Evolutionary conservation across 2,888 invertebrate species (phyloP).

Genomic region (Julus scandinavius): DNA sequence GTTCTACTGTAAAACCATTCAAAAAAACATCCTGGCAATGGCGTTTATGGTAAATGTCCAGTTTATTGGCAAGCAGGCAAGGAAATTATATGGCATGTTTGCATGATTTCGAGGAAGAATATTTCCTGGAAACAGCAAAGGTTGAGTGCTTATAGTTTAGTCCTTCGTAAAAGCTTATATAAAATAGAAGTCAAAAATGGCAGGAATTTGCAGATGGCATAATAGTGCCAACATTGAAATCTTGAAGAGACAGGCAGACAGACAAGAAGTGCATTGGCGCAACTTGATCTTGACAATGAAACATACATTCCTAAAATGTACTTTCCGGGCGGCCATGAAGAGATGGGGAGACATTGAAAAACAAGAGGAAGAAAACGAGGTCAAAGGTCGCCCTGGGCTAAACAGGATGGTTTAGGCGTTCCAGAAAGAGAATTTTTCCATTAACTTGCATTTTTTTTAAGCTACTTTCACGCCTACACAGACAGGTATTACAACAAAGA

Average conservation of each 20-base stretch:
- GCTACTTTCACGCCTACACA: background rate
- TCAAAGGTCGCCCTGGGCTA: background rate
- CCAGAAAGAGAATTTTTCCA: background rate
- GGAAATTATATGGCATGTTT: too few relatives aligned
- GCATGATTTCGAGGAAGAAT: too few relatives aligned
- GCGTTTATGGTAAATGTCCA: too few relatives aligned
- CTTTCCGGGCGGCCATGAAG: background rate
- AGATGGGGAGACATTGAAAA: background rate
- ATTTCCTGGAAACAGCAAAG: too few relatives aligned
- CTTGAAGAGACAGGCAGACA: background rate
- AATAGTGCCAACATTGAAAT: background rate
- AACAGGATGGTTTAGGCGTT: background rate
- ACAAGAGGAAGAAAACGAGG: slow-evolving; percentile 23
- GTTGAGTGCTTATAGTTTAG: too few relatives aligned
- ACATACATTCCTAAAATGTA: background rate
- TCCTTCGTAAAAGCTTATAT: too few relatives aligned
- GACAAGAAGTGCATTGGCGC: background rate
- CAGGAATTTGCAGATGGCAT: background rate
- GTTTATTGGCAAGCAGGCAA: too few relatives aligned
- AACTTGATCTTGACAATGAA: slow-evolving; percentile 25
- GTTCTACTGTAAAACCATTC: too few relatives aligned
- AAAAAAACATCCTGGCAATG: too few relatives aligned
- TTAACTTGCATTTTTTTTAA: background rate
- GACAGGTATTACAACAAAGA: background rate
- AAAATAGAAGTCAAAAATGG: background rate